phyloP scores from a whole-genome alignment of 2,113 vertebrate species.

The Malurus alboscapulatus region DNA sequence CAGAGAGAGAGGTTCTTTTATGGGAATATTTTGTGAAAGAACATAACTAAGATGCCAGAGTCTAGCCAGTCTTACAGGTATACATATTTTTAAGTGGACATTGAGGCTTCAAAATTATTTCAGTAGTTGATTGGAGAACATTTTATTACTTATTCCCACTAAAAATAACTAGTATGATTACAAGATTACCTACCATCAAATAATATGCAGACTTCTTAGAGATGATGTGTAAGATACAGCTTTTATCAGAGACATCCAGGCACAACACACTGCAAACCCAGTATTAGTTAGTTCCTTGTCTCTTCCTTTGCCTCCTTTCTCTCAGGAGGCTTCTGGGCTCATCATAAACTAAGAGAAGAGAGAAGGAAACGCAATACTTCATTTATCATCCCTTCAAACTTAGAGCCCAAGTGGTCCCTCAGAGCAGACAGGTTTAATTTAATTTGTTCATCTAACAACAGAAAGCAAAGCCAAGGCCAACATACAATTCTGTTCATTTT shows the following conservation, averaged over 20 bases:
- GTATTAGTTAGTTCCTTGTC: background rate
- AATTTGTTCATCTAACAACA: constrained; percentile 20
- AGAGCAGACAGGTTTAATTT: constrained; percentile 35
- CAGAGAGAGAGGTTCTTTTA: background rate
- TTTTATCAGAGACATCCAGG: background rate
- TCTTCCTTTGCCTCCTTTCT: background rate
- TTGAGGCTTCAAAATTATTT: background rate
- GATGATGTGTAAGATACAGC: background rate
- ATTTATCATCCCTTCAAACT: constrained; percentile 45
- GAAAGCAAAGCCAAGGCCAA: constrained; percentile 33
- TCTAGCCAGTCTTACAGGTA: background rate
- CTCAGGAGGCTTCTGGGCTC: background rate
- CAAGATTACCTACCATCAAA: background rate
- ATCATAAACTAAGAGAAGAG: background rate
- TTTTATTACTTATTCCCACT: background rate
- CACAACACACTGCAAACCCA: background rate
- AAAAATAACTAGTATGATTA: background rate
- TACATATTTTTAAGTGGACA: background rate
- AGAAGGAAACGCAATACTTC: background rate
- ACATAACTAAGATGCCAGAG: background rate
- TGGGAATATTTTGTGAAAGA: background rate
- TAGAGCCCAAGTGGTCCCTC: background rate
- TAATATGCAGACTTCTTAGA: background rate
- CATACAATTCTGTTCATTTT: constrained; percentile 23
- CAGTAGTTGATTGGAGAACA: background rate